Base-by-base conservation (phyloP, 1,140 invertebrate species). In the Drosophila kanapiae region DNA sequence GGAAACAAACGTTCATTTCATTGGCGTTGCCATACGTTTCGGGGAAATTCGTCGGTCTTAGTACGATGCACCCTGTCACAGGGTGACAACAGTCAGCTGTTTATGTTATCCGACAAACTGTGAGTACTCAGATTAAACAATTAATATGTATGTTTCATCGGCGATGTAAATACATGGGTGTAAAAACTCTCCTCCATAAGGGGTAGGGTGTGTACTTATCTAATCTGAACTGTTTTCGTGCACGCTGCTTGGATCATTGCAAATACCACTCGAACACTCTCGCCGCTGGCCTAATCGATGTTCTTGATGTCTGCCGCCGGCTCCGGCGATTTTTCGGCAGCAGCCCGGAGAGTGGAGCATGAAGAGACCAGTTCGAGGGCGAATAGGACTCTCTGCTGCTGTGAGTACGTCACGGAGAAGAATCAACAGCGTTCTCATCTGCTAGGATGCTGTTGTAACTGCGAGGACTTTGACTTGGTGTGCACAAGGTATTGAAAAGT, bases 401-500 rank as follows among this genome's bases (percentile, higher is more conserved):
- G 94, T 86, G 94, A 95, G 93, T 95, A 95, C 79, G 92, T 94
- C 61, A 92, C 94, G 72, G 75, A 82, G 37, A 82, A 94, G 48
- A 84, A 47, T 14, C n/a, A 93, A 57, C 82, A 94, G 75, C 91
- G 93, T 49, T 94, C 92, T 65, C 94, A 95, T 78, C 88, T 95
- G n/a, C 75, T 95, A 75, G 94, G 91, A 78, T 94, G 94, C 69
- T 94, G 94, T 78, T 95, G 94, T 88, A 94, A 94, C 80, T 95
- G 94, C 82, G 85, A 92, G 67, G 93, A 94, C 75, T 92, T 95
- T 63, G 94, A 95, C 87, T 86, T 90, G 67, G 83, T 85, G 61
- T 92, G 68, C 71, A 91, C 82, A 58, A 75, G 90, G 90, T 90
- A 61, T 38, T 4, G 1, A 0, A 40, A 35, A 10, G n/a, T 6